phyloP scores from a whole-genome alignment of 2,113 vertebrate genomes.

The Cryptomyrus ogoouensis region DNA sequence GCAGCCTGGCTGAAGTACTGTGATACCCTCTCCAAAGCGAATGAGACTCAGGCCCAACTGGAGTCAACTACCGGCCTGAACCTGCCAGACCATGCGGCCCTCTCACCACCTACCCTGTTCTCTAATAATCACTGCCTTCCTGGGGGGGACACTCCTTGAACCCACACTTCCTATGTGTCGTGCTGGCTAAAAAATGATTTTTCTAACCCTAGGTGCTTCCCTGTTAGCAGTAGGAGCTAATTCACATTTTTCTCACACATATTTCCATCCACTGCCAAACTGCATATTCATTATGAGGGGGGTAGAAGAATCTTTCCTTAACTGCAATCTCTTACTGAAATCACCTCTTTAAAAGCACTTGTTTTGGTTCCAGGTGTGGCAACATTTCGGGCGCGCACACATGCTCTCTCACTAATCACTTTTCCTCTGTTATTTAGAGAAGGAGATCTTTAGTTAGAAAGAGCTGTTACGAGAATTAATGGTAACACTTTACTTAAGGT shows the following conservation, averaged over 20 bases:
- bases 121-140: not conserved
- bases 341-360: not conserved
- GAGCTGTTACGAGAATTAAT: not conserved
- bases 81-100: not conserved
- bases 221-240: not conserved
- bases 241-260: not conserved
- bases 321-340: not conserved
- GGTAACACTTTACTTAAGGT: not conserved
- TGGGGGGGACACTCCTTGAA: not conserved
- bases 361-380: not conserved
- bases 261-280: not conserved
- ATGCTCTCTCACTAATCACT: not conserved
- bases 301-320: not conserved
- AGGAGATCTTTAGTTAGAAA: not conserved
- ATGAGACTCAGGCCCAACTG: not conserved
- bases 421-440: not conserved
- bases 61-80: not conserved
- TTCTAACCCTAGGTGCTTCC: not conserved
- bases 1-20: not conserved
- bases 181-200: not conserved
- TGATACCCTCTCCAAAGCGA: not conserved
- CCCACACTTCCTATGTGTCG: not conserved
- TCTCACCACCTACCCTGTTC: not conserved
- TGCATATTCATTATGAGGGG: not conserved
- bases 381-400: not conserved